Base-by-base conservation (phyloP, 2,888 invertebrate species). In the Drosophila picticornis region DNA sequence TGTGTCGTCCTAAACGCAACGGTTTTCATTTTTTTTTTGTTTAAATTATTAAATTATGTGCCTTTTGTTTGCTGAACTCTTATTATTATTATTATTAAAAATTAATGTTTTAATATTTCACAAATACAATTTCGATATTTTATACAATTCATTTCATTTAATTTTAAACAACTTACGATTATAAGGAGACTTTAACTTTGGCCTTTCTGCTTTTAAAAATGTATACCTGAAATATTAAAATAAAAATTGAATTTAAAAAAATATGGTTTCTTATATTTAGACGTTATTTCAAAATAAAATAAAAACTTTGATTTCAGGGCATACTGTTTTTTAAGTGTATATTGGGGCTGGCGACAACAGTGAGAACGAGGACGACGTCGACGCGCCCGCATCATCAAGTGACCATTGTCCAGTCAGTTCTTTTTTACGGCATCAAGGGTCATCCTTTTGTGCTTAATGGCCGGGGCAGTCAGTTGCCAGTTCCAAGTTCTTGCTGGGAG, bases 391-490 rank as follows among this genome's bases (percentile, higher is more conserved):
- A 88, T 88, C 88, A 88, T 88, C 90, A 88, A 90, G 85, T 90
- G 90, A 88, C 88, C 88, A 88, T 88, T 88, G 88, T 88, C 90
- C 88, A 81, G 81, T 73, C 77, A 60, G 84, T 84, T 81, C 71
- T 87, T 87, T 87, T 87, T 87, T 89, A 90, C 90, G 88, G 85
- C 90, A 90, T 80, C 90, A 88, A 90, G 90, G 90, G 90, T 88
- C 88, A 88, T 88, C 81, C 90, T 89, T 90, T 88, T 90, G 87
- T 89, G 81, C 88, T 87, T 90, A 87, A 84, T 80, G 80, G 88
- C 78, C 78, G 62, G 82, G 88, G 88, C 74, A 72, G 88, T 66
- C 58, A 46, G 61, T 61, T 46, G 29, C n/a, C 46, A 56, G 40
- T 40, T 58, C 38, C 19, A 32, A 40, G 60, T 61, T 36, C n/a